Conservation (phyloP, 2,888 invertebrate genomes). For the Ypsolopha scabrella region DNA sequence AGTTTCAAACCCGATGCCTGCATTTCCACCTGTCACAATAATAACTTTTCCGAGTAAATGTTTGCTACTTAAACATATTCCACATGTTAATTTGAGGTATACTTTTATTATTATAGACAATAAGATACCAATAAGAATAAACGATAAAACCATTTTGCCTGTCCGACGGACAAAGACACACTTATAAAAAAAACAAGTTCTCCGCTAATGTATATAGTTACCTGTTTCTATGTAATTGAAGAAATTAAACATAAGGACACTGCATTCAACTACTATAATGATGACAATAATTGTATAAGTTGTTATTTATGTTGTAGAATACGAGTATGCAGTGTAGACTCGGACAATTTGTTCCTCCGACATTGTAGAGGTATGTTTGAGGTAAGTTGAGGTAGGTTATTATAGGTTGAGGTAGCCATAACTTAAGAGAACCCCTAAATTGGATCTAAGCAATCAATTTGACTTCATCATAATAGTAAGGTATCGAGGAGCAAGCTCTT, state of each 20-base stretch:
- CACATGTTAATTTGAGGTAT: conserved; percentile 24
- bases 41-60: conserved; percentile 83
- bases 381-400: no score
- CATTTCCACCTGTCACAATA: conserved; percentile 85
- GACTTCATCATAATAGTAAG: no score
- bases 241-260: no score
- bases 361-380: no score
- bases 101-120: neutral
- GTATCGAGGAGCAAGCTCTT: no score
- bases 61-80: conserved; percentile 31
- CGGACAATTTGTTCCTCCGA: no score
- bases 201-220: no score
- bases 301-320: neutral
- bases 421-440: no score
- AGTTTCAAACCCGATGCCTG: conserved; percentile 84
- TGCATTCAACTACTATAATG: neutral
- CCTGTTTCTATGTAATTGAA: no score
- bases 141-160: conserved; percentile 1
- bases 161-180: neutral
- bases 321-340: neutral
- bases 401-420: no score
- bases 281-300: neutral
- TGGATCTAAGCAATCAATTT: no score
- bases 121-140: neutral
- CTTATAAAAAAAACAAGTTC: neutral